phyloP scores from a whole-genome alignment of 2,888 invertebrate species.

The Camptogramma bilineatum region DNA sequence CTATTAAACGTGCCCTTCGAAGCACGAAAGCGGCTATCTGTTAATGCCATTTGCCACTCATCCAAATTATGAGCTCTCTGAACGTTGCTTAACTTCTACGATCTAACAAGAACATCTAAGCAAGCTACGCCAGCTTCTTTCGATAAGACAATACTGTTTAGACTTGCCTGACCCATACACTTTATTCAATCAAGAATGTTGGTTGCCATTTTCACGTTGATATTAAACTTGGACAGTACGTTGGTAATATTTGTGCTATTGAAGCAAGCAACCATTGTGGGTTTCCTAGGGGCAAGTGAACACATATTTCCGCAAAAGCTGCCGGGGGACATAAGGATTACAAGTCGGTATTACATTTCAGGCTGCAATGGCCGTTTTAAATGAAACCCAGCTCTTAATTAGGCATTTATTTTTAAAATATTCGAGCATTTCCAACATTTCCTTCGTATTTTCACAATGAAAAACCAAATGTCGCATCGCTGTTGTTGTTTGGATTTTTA shows the following conservation, averaged over 20 bases:
- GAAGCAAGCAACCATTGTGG: not conserved
- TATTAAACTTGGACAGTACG: not conserved
- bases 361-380: constrained; percentile 19
- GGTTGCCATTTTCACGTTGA: no score
- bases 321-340: constrained; percentile 12
- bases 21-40: no score
- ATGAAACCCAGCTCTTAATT: constrained; percentile 26
- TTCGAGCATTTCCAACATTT: constrained; percentile 16
- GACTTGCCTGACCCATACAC: no score
- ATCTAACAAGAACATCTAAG: no score
- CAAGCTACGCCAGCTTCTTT: no score
- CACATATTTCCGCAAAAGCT: constrained; percentile 3
- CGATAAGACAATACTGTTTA: no score
- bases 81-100: no score
- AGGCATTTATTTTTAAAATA: constrained; percentile 30
- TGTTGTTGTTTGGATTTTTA: constrained; percentile 4
- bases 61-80: no score
- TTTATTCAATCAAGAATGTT: no score
- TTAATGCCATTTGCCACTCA: no score
- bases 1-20: no score
- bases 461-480: constrained; percentile 5
- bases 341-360: constrained; percentile 26
- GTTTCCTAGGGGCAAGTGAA: not conserved
- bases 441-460: constrained; percentile 2
- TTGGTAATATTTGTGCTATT: not conserved